A percentile compares a stretch with the other conserved stretches of the same genome.
Conservation (phyloP, 2,888 invertebrate species). For the Drepana falcataria region DNA sequence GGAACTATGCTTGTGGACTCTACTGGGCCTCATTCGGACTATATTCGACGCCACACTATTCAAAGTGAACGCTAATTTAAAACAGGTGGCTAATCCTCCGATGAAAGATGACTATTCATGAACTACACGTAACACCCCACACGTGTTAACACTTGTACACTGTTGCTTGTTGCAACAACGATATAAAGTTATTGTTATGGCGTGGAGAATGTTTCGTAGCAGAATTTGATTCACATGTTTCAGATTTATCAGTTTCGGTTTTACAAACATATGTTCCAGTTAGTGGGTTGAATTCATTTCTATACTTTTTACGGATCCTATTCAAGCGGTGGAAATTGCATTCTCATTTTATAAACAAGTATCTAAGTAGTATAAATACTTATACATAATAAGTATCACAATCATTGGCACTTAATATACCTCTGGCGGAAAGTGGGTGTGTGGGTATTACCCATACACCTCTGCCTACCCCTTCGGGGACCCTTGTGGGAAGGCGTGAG, state of each 20-base stretch:
- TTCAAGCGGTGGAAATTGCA: too few relatives aligned
- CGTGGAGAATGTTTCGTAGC: not conserved
- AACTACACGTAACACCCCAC: not conserved
- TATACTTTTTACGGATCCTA: too few relatives aligned
- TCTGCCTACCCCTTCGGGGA: too few relatives aligned
- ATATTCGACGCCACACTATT: conserved; percentile 77
- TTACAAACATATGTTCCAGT: too few relatives aligned
- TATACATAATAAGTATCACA: too few relatives aligned
- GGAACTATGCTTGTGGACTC: conserved; percentile 72
- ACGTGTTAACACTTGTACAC: not conserved
- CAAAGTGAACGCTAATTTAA: conserved; percentile 74
- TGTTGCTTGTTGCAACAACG: not conserved
- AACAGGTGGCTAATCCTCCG: conserved; percentile 48
- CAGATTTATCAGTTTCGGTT: not conserved
- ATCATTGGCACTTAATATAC: too few relatives aligned
- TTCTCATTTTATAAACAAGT: too few relatives aligned
- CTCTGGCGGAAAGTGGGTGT: too few relatives aligned
- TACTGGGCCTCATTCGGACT: conserved; percentile 70
- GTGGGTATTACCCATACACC: too few relatives aligned
- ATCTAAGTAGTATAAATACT: too few relatives aligned
- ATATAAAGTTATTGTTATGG: not conserved
- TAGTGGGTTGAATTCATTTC: too few relatives aligned
- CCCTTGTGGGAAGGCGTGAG: too few relatives aligned
- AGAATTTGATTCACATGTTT: not conserved
- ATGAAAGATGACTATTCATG: conserved; percentile 4